A percentile compares a stretch with the other conserved stretches of the same genome.
Evolutionary conservation across 1,140 invertebrate genomes (phyloP).

Genomic region (Bilobella aurantiaca): DNA sequence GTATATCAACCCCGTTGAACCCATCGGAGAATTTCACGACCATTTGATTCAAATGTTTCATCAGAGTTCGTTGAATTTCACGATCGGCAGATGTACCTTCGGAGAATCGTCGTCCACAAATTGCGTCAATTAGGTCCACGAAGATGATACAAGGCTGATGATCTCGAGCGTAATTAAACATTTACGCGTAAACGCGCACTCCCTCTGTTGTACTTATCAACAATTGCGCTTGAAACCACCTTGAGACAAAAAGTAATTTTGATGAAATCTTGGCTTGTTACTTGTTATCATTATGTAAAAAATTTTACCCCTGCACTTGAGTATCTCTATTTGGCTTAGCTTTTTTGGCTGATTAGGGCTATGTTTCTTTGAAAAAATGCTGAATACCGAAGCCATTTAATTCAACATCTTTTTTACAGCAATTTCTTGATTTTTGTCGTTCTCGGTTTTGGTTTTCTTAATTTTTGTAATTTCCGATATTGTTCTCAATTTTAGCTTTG

Average conservation of each 20-base stretch:
- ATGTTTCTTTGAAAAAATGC: no score
- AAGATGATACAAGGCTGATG: conserved; percentile 99
- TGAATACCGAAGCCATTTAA: no score
- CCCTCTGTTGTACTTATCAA: conserved; percentile 99
- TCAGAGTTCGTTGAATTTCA: conserved; percentile 97
- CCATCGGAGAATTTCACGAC: conserved; percentile 98
- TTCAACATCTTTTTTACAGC: no score
- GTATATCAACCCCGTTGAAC: conserved; percentile 97
- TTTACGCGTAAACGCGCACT: conserved; percentile 96
- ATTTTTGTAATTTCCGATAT: no score
- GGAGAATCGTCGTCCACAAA: conserved; percentile 93
- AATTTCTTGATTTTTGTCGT: no score
- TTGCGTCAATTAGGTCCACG: conserved; percentile 99
- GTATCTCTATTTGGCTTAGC: no score
- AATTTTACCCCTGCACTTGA: no score
- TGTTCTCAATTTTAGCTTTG: no score
- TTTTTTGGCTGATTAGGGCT: no score
- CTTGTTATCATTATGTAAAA: no score
- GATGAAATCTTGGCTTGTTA: background rate
- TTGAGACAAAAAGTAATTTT: no score
- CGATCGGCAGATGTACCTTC: conserved; percentile 98
- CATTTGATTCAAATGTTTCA: conserved; percentile 99
- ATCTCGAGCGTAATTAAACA: conserved; percentile 99
- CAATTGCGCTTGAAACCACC: conserved; percentile 98
- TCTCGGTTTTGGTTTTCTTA: no score